phyloP scores from a whole-genome alignment of 2,797 vertebrate species.

The Paratrypauchen microcephalus region DNA sequence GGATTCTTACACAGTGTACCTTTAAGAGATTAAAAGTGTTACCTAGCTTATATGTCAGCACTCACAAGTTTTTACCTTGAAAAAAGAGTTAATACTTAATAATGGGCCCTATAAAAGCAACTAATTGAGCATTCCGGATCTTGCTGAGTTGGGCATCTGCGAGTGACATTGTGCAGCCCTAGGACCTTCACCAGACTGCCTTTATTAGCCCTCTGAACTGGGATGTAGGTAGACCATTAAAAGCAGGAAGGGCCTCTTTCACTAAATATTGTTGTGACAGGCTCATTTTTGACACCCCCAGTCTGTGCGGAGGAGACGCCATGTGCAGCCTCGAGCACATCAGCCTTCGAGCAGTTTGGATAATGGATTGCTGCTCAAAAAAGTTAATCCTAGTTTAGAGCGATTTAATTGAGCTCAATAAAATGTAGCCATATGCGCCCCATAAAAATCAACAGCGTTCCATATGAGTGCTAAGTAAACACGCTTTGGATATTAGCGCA shows the following conservation, averaged over 20 bases:
- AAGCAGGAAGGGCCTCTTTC: slow-evolving; percentile 82
- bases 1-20: no score
- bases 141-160: slow-evolving; percentile 94
- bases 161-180: slow-evolving; percentile 96
- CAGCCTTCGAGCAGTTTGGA: slow-evolving; percentile 36
- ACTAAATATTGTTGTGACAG: slow-evolving; percentile 73
- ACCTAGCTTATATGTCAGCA: slow-evolving; percentile 43
- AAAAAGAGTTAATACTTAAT: slow-evolving; percentile 81
- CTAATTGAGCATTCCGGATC: slow-evolving; percentile 97
- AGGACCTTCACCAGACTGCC: slow-evolving; percentile 91
- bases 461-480: slow-evolving; percentile 67
- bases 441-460: slow-evolving; percentile 69
- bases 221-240: slow-evolving; percentile 97
- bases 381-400: slow-evolving; percentile 73
- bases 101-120: slow-evolving; percentile 87
- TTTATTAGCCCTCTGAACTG: slow-evolving; percentile 96
- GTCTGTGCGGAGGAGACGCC: slow-evolving; percentile 40
- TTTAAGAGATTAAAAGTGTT: slow-evolving; percentile 11
- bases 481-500: slow-evolving; percentile 53
- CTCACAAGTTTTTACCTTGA: slow-evolving; percentile 58
- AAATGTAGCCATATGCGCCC: slow-evolving; percentile 70
- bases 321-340: slow-evolving; percentile 37
- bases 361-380: slow-evolving; percentile 51
- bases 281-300: slow-evolving; percentile 63
- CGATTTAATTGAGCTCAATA: slow-evolving; percentile 70